Base-by-base conservation (phyloP, 1,140 invertebrate species). In the Portunus trituberculatus region DNA sequence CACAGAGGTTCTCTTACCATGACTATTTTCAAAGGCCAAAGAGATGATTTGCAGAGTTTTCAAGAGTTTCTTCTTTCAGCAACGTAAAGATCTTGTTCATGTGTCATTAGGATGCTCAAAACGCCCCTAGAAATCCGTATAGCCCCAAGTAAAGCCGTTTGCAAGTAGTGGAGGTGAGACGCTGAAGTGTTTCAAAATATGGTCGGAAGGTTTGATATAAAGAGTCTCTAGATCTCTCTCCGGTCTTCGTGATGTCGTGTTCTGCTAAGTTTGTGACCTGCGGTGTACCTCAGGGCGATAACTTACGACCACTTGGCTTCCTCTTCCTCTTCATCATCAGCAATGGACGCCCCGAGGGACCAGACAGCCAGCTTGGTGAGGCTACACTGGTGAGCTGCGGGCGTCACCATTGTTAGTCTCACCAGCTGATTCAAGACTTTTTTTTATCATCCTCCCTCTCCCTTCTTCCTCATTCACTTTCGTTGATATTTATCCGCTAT, bases 271-370 rank as follows among this genome's bases (percentile, higher is more conserved):
- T 76, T 76, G 12, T 76, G 67, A 76, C 67, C n/a, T 76, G 67
- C 67, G 67, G 67, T 76, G 67, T 76, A 76, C 67, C 67, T 76
- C 67, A 76, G 67, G 67, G 67, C 67, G 67, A 8, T 76, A 76
- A 76, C 67, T 76, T n/a, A 76, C 67, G 67, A 76, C 67, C 67
- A 76, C 67, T 76, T 25, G 25, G 67, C 67, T 76, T 76, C 67
- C 67, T 76, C 67, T 76, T 76, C 20, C 67, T 76, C 67, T 76
- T 76, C 67, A 76, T 76, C 67, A 76, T 76, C 67, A 76, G 39
- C 52, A 59, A 39, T n/a, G 12, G 67, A n/a, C 67, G 25, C 67
- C 67, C 20, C 67, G 67, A 76, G 67, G 67, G 12, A 25, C n/a
- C 67, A n/a, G 67, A 12, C 67, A 76, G 25, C 67, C 67, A 76